Conservation (phyloP, 2,888 invertebrate species). For the Drosophila anceps region DNA sequence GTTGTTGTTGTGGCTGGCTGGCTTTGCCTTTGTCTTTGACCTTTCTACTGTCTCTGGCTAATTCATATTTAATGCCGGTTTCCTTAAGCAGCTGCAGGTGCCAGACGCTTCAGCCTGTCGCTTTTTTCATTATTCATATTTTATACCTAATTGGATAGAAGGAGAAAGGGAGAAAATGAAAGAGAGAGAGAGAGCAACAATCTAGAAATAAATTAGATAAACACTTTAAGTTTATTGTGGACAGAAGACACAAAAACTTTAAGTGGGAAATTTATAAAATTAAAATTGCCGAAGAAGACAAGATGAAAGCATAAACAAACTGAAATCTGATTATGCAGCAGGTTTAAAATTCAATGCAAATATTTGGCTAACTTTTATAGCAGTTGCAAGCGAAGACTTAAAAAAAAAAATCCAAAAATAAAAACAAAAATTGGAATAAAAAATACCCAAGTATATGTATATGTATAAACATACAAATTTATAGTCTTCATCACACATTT, state of each 20-base stretch:
- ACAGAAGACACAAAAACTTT: neutral
- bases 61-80: conserved; percentile 74
- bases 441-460: too few species aligned
- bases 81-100: conserved; percentile 52
- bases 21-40: conserved; percentile 62
- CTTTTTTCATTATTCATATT: conserved; percentile 61
- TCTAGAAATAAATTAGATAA: conserved; percentile 6
- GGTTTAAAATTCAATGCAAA: neutral
- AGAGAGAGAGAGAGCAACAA: neutral
- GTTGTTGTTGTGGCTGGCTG: conserved; percentile 1
- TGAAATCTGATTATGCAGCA: neutral
- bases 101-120: conserved; percentile 62
- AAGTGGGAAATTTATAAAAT: neutral
- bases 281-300: neutral
- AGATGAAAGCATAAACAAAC: neutral
- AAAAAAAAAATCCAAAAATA: too few species aligned
- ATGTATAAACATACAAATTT: too few species aligned
- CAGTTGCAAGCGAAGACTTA: neutral
- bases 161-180: neutral
- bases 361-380: neutral
- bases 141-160: conserved; percentile 54
- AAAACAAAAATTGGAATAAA: too few species aligned
- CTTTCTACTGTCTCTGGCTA: conserved; percentile 44
- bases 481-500: too few species aligned
- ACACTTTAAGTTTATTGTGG: neutral